Base-by-base conservation (phyloP, 1,140 invertebrate genomes). In the Drosophila guanche region DNA sequence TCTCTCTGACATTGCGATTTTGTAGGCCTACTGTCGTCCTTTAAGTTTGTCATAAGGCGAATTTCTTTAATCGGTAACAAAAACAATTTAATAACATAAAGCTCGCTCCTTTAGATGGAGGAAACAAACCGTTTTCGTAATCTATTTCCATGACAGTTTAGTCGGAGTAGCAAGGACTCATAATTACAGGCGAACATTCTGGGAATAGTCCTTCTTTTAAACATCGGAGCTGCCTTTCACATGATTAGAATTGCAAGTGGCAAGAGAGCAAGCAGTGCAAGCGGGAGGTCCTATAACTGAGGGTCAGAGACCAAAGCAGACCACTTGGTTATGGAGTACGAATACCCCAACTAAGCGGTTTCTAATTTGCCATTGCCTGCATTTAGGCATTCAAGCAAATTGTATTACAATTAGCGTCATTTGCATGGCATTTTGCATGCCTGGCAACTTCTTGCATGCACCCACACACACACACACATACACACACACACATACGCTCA, bases 341-440 rank as follows among this genome's bases (percentile, higher is more conserved):
- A 37, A 37, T 75, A 78, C 54, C 63, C 65, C 62, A 86, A 70
- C 81, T 85, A 86, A 85, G 81, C 81, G 81, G 81, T 81, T 85
- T 86, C 68, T 77, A 79, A 85, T 86, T 85, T 86, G 65, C 81
- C 68, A 81, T 81, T 88, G 75, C 79, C 69, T 67, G 78, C 74
- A 71, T 70, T 86, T 80, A 71, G 75, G 83, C 83, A 88, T 86
- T 86, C 74, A 69, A 88, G 83, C 83, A 86, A 88, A 86, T 86
- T 78, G 83, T 86, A 88, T 88, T 86, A 86, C 83, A 86, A 86
- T 86, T 86, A 86, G 78, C 81, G 83, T 83, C 83, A 86, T 86
- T 88, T 88, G 71, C 83, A 88, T 86, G 77, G 55, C 53, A 71
- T 75, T 59, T 58, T 67, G 72, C 61, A 62, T 59, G 45, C 33